These are phyloP conservation scores for Baronia brevicornis DNA, from an alignment of 2,888 invertebrate genomes.

Conservation along the genomic window DNA sequence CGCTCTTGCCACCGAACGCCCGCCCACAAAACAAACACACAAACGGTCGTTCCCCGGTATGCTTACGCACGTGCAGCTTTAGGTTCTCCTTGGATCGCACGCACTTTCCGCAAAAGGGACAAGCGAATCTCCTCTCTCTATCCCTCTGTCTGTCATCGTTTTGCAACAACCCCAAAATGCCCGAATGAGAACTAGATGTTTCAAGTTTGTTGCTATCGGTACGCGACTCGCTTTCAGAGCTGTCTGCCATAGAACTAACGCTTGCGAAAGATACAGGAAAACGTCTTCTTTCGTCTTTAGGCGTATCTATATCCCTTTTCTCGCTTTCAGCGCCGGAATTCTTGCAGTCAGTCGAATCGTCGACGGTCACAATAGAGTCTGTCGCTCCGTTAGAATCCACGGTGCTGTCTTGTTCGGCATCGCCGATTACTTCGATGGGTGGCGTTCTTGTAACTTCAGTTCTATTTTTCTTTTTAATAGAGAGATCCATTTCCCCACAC, in stretches of 20 bases:
- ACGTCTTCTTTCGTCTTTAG: conserved; percentile 44
- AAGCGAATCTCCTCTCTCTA: conserved; percentile 86
- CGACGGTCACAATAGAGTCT: conserved; percentile 63
- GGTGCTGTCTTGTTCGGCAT: conserved; percentile 82
- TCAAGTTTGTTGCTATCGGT: conserved; percentile 64
- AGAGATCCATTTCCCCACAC: conserved; percentile 76
- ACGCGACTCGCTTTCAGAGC: conserved; percentile 67
- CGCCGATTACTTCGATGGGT: conserved; percentile 62
- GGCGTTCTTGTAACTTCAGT: conserved; percentile 60
- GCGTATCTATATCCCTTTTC: conserved; percentile 45
- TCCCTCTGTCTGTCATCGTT: conserved; percentile 73
- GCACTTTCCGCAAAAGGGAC: conserved; percentile 92
- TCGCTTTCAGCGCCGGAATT: conserved; percentile 61
- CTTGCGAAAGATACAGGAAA: conserved; percentile 69
- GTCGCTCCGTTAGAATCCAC: conserved; percentile 79
- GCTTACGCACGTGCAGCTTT: conserved; percentile 90
- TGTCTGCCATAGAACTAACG: conserved; percentile 70
- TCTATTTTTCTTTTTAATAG: conserved; percentile 65
- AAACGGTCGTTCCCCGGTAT: conserved; percentile 91
- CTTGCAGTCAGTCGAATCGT: conserved; percentile 63
- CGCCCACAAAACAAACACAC: conserved; percentile 92
- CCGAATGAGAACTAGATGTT: conserved; percentile 72
- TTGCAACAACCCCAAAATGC: conserved; percentile 79
- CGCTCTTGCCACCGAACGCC: conserved; percentile 92
- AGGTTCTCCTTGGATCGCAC: conserved; percentile 92